phyloP scores from a whole-genome alignment of 2,113 vertebrate genomes.

The Spheniscus mendiculus region DNA sequence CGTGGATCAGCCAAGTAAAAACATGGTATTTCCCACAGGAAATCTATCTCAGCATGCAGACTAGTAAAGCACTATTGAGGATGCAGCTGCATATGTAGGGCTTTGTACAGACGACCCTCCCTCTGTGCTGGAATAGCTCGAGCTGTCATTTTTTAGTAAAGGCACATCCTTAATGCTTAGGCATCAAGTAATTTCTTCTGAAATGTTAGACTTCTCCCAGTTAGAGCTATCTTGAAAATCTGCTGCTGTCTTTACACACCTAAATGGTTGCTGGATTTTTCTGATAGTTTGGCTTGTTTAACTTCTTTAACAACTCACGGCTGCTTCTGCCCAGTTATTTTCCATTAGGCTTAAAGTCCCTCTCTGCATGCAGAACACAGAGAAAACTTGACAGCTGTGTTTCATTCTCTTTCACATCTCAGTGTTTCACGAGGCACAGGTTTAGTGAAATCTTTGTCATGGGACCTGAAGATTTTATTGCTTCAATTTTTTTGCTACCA shows the following conservation, averaged over 20 bases:
- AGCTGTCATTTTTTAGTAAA: neutral
- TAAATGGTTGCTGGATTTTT: neutral
- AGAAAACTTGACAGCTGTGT: neutral
- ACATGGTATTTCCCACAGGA: slow-evolving; percentile 17
- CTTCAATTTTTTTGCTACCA: neutral
- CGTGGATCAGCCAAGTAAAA: neutral
- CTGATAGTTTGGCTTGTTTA: neutral
- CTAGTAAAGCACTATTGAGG: neutral
- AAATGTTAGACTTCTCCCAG: neutral
- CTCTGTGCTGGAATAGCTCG: neutral
- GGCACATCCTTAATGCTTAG: neutral
- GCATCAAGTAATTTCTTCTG: neutral
- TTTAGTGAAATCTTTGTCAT: neutral
- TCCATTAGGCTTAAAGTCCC: neutral
- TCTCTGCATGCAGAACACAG: neutral
- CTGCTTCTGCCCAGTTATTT: neutral
- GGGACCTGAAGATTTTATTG: neutral
- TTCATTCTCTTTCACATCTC: neutral
- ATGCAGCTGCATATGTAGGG: neutral
- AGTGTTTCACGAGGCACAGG: neutral
- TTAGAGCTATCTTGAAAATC: neutral
- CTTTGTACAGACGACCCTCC: neutral
- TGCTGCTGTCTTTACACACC: neutral
- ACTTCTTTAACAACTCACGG: neutral
- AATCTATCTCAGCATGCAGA: neutral